Percentiles rank a stretch among this genome's conserved stretches.
Evolutionary conservation across 2,888 invertebrate species (phyloP).

Genomic region (Cephus runcator): DNA sequence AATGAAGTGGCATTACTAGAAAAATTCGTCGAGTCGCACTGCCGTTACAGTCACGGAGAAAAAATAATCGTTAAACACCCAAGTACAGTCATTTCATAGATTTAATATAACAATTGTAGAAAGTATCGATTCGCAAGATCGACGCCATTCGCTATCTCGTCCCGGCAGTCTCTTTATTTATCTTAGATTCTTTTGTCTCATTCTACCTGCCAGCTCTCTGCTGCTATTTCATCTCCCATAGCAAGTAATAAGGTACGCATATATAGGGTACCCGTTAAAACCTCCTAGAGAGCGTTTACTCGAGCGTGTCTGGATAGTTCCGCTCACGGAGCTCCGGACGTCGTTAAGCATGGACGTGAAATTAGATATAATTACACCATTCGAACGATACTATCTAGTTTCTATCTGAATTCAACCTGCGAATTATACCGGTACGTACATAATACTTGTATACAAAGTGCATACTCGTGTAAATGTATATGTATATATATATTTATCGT

Average conservation of each 20-base stretch:
- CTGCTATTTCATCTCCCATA: background rate
- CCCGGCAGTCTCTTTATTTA: too few species aligned
- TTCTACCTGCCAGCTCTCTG: background rate
- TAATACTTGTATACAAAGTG: background rate
- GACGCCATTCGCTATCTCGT: background rate
- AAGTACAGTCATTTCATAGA: background rate
- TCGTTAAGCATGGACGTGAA: background rate
- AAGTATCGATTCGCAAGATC: background rate
- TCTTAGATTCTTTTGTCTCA: background rate
- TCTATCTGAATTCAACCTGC: background rate
- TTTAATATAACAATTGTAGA: background rate
- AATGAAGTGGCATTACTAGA: background rate
- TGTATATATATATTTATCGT: too few species aligned
- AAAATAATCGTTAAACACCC: background rate
- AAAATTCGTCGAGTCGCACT: background rate
- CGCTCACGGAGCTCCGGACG: slow-evolving; percentile 1
- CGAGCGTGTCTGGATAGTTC: background rate
- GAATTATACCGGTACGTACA: background rate
- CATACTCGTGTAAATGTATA: background rate
- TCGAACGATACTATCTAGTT: background rate
- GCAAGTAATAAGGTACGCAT: background rate
- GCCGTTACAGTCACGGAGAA: background rate
- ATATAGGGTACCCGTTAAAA: background rate
- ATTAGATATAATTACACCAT: background rate
- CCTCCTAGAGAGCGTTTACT: slow-evolving; percentile 9